These are phyloP conservation scores for Spodoptera picta DNA, from an alignment of 2,888 invertebrate species.

Conservation along the genomic window DNA sequence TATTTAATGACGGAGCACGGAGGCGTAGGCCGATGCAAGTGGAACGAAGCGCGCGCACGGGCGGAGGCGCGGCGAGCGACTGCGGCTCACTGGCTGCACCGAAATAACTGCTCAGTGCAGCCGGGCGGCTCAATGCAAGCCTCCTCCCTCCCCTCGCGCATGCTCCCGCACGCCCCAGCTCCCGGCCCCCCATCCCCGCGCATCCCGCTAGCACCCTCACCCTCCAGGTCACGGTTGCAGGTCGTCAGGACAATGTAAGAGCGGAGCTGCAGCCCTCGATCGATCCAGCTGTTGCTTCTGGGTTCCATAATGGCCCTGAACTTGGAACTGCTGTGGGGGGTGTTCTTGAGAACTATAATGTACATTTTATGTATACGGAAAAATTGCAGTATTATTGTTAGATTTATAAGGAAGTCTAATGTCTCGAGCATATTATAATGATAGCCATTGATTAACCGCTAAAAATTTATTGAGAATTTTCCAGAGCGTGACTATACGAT, in stretches of 20 bases:
- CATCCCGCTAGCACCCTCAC: slow-evolving; percentile 47
- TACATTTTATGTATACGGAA: slow-evolving; percentile 5
- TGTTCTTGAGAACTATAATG: slow-evolving; percentile 17
- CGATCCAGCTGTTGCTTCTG: slow-evolving; percentile 84
- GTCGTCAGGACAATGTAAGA: slow-evolving; percentile 72
- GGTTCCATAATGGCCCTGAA: slow-evolving; percentile 70
- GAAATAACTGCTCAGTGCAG: slow-evolving; percentile 87
- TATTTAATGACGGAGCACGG: slow-evolving; percentile 63
- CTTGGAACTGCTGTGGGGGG: slow-evolving; percentile 58
- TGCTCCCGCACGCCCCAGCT: slow-evolving; percentile 40
- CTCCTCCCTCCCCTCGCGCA: slow-evolving; percentile 53
- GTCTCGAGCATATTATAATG: not conserved
- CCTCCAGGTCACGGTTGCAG: slow-evolving; percentile 85
- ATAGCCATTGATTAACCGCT: slow-evolving; percentile 1
- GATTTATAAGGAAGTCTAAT: slow-evolving; percentile 14
- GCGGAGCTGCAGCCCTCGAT: slow-evolving; percentile 72
- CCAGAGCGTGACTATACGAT: not conserved
- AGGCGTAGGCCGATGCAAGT: slow-evolving; percentile 67
- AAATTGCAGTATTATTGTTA: not conserved
- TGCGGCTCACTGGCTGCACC: slow-evolving; percentile 82
- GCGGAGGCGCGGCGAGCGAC: slow-evolving; percentile 81
- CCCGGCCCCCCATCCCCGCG: slow-evolving; percentile 31
- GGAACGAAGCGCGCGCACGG: slow-evolving; percentile 75
- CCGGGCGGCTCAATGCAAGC: slow-evolving; percentile 85
- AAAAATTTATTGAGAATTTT: slow-evolving; percentile 15